A percentile compares a stretch with the other conserved stretches of the same genome.
Evolutionary conservation across 2,797 vertebrate genomes (phyloP).

Genomic region (Rhinella marina): DNA sequence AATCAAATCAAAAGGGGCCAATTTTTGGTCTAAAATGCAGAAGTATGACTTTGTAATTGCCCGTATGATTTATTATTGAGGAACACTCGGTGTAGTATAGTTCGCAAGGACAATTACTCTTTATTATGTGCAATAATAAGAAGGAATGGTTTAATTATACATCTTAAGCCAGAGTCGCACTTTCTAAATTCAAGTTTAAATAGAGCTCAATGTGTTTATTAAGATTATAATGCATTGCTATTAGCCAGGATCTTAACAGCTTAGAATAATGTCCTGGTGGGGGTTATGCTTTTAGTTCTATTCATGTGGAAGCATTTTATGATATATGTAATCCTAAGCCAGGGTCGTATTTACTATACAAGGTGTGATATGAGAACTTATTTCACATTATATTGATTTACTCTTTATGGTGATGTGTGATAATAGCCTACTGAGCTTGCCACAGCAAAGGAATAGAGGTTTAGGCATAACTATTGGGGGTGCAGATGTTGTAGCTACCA

Average conservation of each 20-base stretch:
- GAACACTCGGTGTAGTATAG: conserved; percentile 59
- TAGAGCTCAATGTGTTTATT: conserved; percentile 51
- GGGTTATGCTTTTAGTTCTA: not conserved
- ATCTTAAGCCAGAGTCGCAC: conserved; percentile 43
- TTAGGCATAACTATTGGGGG: too few relatives aligned
- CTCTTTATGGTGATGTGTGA: too few relatives aligned
- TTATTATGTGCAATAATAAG: conserved; percentile 58
- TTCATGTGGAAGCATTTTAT: not conserved
- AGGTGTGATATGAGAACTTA: too few relatives aligned
- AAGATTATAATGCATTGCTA: conserved; percentile 48
- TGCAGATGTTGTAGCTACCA: too few relatives aligned
- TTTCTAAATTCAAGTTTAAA: conserved; percentile 53
- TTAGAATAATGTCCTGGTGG: conserved; percentile 20
- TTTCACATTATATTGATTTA: not conserved
- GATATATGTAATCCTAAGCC: not conserved
- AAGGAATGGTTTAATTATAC: conserved; percentile 48
- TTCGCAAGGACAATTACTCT: conserved; percentile 54
- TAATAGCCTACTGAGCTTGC: not conserved
- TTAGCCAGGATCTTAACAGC: conserved; percentile 49
- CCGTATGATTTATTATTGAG: conserved; percentile 69
- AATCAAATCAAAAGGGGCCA: conserved; percentile 53
- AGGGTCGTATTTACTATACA: not conserved
- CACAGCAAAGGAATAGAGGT: not conserved
- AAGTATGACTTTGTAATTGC: conserved; percentile 69
- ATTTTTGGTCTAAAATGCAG: conserved; percentile 69